phyloP scores from a whole-genome alignment of 2,113 vertebrate genomes.

The Osmerus mordax region DNA sequence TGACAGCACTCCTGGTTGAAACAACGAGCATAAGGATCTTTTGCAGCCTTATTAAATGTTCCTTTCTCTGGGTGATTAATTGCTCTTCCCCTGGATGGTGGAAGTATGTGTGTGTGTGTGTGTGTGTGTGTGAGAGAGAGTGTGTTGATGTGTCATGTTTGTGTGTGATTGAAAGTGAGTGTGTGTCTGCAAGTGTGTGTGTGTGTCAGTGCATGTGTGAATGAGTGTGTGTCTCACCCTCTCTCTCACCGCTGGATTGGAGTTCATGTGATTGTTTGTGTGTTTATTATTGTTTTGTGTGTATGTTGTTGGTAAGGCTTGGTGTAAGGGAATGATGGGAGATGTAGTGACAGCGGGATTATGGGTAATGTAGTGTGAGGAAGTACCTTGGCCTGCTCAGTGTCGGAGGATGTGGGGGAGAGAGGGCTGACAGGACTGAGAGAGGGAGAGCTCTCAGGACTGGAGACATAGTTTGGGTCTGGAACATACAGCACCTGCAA shows the following conservation, averaged over 20 bases:
- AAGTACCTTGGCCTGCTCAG: constrained; percentile 77
- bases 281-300: background rate
- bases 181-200: background rate
- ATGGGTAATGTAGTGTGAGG: background rate
- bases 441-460: constrained; percentile 82
- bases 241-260: background rate
- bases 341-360: background rate
- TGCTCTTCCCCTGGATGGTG: background rate
- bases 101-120: background rate
- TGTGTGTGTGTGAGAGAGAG: background rate
- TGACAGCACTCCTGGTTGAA: too few species aligned
- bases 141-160: background rate
- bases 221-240: background rate
- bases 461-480: constrained; percentile 83
- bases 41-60: too few species aligned
- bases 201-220: background rate
- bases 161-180: background rate
- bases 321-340: background rate
- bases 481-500: constrained; percentile 83
- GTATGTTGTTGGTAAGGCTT: background rate
- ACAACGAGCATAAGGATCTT: too few species aligned
- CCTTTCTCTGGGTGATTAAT: too few species aligned
- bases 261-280: background rate
- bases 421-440: constrained; percentile 81
- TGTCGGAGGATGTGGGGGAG: constrained; percentile 82